Evolutionary conservation across 2,888 invertebrate genomes (phyloP), one percentile per base, ranked within the genome.

Genomic region (Noctua janthina): DNA sequence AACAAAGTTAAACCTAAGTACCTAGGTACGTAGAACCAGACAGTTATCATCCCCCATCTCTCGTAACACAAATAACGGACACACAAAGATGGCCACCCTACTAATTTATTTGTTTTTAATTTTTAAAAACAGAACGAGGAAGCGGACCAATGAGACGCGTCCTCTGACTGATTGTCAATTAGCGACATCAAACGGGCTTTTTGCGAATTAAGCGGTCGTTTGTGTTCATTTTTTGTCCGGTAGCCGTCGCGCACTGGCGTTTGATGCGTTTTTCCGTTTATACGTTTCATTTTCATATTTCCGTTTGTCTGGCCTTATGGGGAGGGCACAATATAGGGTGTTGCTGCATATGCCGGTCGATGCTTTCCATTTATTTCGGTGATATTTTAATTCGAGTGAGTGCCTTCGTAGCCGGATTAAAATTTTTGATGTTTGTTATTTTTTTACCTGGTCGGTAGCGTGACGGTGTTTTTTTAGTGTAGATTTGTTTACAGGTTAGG

Each of bases 181-280:
- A 97, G 96, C 94, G 94, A 97, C 96, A 96, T 97, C 97, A 97
- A 97, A 97, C 96, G 97, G 95, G 95, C 96, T 97, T 96, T 97
- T 96, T 97, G 96, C 97, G 96, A 97, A 97, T 97, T 96, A 96
- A 96, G 95, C 96, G 95, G 92, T 92, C 94, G 96, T 94, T 96
- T 95, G 94, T 96, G 95, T 96, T 96, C 95, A 95, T 95, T 96
- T 96, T 96, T 96, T 96, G 95, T 95, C 94, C 95, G 88, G 91
- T 93, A 87, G 91, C 89, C 92, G 93, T 84, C 94, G 94, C 92
- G 94, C 89, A 94, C 94, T 91, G 91, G 93, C 94, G 95, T 94
- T 93, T 94, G 94, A 96, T 95, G 94, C 96, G 96, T 96, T 96
- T 96, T 96, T 95, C 95, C 96, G 95, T 95, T 95, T 94, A 93